These are phyloP conservation scores for Selenia dentaria DNA, from an alignment of 2,888 invertebrate species.

Conservation along the genomic window DNA sequence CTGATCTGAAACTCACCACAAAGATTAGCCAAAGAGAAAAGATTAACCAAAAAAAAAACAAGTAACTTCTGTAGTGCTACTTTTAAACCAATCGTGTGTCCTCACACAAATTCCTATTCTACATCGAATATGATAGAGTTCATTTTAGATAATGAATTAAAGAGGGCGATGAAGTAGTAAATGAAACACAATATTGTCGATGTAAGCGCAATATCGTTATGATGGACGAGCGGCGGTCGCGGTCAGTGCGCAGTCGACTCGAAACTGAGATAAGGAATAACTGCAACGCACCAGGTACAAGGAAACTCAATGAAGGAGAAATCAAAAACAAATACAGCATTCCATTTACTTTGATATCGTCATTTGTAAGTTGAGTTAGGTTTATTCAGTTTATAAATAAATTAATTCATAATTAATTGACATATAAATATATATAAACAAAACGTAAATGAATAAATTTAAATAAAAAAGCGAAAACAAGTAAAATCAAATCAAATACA, in stretches of 20 bases:
- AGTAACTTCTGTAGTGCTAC: not conserved
- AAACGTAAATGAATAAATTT: too few relatives aligned
- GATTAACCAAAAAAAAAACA: not conserved
- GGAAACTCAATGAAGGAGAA: slow-evolving; percentile 9
- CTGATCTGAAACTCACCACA: too few relatives aligned
- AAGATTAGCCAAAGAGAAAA: too few relatives aligned
- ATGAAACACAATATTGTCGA: slow-evolving; percentile 80
- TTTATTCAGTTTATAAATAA: too few relatives aligned
- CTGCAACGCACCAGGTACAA: slow-evolving; percentile 39
- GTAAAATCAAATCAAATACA: too few relatives aligned
- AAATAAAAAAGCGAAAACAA: too few relatives aligned
- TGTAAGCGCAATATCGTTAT: slow-evolving; percentile 76
- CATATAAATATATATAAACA: too few relatives aligned
- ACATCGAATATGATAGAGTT: slow-evolving; percentile 3
- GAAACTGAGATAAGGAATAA: slow-evolving; percentile 71
- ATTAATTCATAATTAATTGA: too few relatives aligned
- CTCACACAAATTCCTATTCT: slow-evolving; percentile 8
- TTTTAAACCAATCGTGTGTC: not conserved
- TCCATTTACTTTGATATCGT: too few relatives aligned
- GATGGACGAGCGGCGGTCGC: slow-evolving; percentile 73
- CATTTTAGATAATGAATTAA: not conserved
- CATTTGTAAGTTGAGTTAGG: too few relatives aligned
- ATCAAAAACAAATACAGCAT: too few relatives aligned
- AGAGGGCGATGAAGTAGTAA: slow-evolving; percentile 38
- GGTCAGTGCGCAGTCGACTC: slow-evolving; percentile 77